Evolutionary conservation across 2,888 invertebrate species (phyloP).

Genomic region (Mimas tiliae): DNA sequence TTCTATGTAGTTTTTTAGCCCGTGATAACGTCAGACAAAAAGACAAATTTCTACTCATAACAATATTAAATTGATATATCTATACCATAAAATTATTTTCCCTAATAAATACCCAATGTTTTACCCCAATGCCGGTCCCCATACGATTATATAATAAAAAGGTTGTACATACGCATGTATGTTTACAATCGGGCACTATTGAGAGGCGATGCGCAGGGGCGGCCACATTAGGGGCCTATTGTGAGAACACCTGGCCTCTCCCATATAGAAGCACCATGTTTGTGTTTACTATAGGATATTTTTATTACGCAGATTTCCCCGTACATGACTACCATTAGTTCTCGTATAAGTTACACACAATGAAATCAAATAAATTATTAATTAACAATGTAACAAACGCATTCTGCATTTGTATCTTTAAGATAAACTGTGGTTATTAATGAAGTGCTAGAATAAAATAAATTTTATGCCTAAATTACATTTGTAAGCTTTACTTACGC

Average conservation of each 20-base stretch:
- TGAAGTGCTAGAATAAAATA: no score
- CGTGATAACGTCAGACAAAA: no score
- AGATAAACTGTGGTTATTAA: no score
- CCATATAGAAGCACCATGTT: slow-evolving; percentile 46
- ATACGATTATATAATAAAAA: slow-evolving; percentile 8
- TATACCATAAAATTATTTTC: not conserved
- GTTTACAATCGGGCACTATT: slow-evolving; percentile 18
- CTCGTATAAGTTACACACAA: no score
- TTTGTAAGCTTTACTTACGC: no score
- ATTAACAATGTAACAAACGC: no score
- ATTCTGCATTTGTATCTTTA: no score
- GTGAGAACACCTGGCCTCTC: slow-evolving; percentile 66
- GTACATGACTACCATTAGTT: no score
- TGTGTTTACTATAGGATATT: not conserved
- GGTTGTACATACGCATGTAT: not conserved
- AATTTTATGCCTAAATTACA: no score
- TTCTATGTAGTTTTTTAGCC: no score
- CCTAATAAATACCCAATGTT: not conserved
- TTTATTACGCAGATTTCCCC: not conserved
- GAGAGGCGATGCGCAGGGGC: slow-evolving; percentile 38
- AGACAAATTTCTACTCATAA: not conserved
- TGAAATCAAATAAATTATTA: no score
- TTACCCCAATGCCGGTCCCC: not conserved
- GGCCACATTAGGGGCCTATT: slow-evolving; percentile 58
- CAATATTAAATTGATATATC: not conserved